Evolutionary conservation across 2,797 vertebrate species (phyloP).

Genomic region (Taeniopygia guttata): DNA sequence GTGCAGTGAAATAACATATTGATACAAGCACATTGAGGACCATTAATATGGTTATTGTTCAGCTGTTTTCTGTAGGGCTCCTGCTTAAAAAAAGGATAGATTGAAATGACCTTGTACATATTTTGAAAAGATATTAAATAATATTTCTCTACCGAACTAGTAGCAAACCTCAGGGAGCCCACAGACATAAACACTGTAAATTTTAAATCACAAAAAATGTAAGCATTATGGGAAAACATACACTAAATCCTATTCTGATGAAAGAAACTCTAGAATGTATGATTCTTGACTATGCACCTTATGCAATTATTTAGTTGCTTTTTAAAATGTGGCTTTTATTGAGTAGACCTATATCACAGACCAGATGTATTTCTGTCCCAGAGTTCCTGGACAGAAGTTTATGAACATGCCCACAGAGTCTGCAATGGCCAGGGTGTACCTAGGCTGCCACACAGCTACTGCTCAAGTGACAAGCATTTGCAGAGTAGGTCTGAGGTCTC

Average conservation of each 20-base stretch:
- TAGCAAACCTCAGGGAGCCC: not conserved
- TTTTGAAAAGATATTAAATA: not conserved
- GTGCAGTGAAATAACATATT: not conserved
- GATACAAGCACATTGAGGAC: not conserved
- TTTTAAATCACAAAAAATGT: not conserved
- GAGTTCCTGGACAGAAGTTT: not conserved
- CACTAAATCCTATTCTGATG: not conserved
- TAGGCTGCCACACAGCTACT: not conserved
- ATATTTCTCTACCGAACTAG: not conserved
- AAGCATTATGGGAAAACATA: not conserved
- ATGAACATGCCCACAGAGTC: not conserved
- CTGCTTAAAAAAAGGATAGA: not conserved
- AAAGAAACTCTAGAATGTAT: not conserved
- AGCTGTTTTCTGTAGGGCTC: not conserved
- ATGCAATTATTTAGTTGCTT: not conserved
- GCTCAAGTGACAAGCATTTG: not conserved
- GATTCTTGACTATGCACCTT: not conserved
- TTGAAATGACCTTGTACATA: not conserved
- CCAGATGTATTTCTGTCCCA: not conserved
- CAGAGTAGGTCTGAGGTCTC: not conserved
- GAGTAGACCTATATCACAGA: fast-evolving
- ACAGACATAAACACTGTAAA: not conserved
- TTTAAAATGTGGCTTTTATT: not conserved
- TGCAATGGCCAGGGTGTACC: not conserved
- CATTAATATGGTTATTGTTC: not conserved